Conservation (phyloP, 2,797 vertebrate species). For the Spinus pinus region DNA sequence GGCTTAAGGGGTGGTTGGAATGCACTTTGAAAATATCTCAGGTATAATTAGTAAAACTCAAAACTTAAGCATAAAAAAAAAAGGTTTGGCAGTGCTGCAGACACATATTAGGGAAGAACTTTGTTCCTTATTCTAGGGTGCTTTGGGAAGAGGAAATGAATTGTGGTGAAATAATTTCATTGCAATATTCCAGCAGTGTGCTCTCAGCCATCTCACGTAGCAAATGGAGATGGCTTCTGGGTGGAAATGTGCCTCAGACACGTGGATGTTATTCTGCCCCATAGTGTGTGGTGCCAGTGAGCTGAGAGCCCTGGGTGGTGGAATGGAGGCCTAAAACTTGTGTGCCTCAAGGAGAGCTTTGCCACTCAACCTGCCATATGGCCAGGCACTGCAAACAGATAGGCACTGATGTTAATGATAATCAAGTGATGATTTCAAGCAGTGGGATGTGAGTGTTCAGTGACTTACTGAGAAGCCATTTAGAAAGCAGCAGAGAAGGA, state of each 20-base stretch:
- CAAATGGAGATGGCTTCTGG: not conserved
- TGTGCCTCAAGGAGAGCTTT: not conserved
- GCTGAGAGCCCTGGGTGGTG: not conserved
- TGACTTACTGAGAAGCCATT: not conserved
- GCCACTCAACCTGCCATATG: not conserved
- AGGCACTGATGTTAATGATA: not conserved
- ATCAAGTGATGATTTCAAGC: not conserved
- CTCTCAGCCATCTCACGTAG: not conserved
- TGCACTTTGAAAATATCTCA: not conserved
- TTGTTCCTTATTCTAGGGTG: not conserved
- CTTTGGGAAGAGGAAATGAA: not conserved
- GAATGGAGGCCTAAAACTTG: not conserved
- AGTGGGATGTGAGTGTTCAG: not conserved
- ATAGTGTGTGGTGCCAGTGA: fast-evolving
- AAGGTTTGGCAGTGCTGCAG: not conserved
- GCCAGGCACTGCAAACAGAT: not conserved
- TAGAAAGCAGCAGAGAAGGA: not conserved
- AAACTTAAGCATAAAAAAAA: not conserved
- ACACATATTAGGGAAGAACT: fast-evolving
- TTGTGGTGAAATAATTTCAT: not conserved
- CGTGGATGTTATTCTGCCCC: fast-evolving
- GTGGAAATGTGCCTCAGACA: not conserved
- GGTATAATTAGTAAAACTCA: not conserved
- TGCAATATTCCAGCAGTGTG: not conserved
- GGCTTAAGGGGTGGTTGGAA: not conserved